Evolutionary conservation across 1,140 invertebrate species (phyloP).

Genomic region (Anoplolepis gracilipes): DNA sequence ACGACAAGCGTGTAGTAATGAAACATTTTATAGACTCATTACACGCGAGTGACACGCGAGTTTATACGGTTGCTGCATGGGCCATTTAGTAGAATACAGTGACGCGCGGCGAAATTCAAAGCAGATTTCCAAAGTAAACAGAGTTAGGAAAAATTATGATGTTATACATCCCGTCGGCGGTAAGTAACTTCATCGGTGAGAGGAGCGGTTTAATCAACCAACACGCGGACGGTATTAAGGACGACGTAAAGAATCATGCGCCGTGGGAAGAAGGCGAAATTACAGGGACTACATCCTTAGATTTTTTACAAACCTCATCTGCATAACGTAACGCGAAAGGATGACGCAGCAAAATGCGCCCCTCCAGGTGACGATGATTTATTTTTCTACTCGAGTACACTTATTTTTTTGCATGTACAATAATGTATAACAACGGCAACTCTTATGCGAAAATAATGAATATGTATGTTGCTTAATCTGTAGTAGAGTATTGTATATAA

Average conservation of each 20-base stretch:
- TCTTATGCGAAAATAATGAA: neutral
- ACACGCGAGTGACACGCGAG: neutral
- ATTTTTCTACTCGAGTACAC: conserved; percentile 29
- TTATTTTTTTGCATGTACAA: neutral
- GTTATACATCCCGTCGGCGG: neutral
- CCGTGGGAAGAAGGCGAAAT: conserved; percentile 29
- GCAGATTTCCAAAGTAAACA: conserved; percentile 61
- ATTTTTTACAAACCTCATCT: conserved; percentile 43
- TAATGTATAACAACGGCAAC: neutral
- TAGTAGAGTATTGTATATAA: neutral
- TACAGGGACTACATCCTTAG: neutral
- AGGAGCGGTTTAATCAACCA: conserved; percentile 62
- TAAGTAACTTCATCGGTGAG: conserved; percentile 57
- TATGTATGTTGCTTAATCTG: neutral
- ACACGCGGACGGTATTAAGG: conserved; percentile 17
- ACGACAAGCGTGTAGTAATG: neutral
- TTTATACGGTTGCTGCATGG: neutral
- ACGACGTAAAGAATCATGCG: conserved; percentile 4
- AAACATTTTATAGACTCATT: conserved; percentile 8
- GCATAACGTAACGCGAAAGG: neutral
- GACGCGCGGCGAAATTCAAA: conserved; percentile 49
- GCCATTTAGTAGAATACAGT: neutral
- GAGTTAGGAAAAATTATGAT: conserved; percentile 68
- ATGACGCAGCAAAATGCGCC: conserved; percentile 16
- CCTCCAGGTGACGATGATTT: conserved; percentile 17